phyloP scores from a whole-genome alignment of 2,797 vertebrate species.

The Selene dorsalis region DNA sequence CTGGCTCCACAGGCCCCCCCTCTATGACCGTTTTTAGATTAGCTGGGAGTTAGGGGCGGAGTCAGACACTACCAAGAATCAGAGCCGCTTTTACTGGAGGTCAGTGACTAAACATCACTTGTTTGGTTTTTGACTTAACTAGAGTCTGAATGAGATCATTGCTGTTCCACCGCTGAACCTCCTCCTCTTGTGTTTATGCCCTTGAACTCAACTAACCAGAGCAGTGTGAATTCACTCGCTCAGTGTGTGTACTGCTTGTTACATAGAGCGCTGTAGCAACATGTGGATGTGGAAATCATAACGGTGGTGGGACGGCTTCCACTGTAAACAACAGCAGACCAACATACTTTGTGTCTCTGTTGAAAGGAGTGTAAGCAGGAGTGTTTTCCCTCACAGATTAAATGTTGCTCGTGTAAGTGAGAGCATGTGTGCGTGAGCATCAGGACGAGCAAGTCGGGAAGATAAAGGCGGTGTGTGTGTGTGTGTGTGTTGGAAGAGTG shows the following conservation, averaged over 20 bases:
- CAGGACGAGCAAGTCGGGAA: slow-evolving; percentile 16
- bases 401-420: slow-evolving; percentile 50
- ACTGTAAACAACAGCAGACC: slow-evolving; percentile 14
- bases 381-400: slow-evolving; percentile 27
- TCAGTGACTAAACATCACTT: no score
- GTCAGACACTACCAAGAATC: no score
- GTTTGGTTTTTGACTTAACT: no score
- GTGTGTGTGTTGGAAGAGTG: slow-evolving; percentile 42
- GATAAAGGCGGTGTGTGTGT: slow-evolving; percentile 23
- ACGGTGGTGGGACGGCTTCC: not conserved
- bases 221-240: not conserved
- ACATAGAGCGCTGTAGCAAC: no score
- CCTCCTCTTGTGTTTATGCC: not conserved
- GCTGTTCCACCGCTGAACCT: not conserved
- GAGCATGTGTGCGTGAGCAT: slow-evolving; percentile 32
- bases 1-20: no score
- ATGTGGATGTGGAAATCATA: no score
- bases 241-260: not conserved
- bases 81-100: no score
- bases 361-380: slow-evolving; percentile 26
- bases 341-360: slow-evolving; percentile 21
- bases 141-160: not conserved
- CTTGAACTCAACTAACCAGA: not conserved
- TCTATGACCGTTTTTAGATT: no score
- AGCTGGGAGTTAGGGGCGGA: no score